phyloP scores from a whole-genome alignment of 2,113 vertebrate species.

The Austrofundulus limnaeus region DNA sequence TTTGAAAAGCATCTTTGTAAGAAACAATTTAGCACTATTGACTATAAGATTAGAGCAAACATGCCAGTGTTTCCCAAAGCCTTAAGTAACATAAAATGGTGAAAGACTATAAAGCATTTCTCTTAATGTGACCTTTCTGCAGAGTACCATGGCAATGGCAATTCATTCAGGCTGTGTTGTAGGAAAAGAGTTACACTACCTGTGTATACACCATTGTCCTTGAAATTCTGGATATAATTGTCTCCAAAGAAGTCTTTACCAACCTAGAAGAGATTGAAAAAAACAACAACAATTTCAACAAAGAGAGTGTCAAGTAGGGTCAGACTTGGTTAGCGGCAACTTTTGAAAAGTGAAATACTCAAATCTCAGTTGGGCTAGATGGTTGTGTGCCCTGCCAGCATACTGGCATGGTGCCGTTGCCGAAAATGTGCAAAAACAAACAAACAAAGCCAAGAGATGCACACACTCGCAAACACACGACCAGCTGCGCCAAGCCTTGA shows the following conservation, averaged over 20 bases:
- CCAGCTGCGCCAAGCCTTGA: constrained; percentile 80
- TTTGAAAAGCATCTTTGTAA: constrained; percentile 23
- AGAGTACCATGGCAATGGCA: constrained; percentile 31
- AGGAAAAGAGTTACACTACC: constrained; percentile 76
- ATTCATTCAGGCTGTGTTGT: constrained; percentile 36
- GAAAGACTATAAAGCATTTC: constrained; percentile 12
- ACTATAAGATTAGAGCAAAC: background rate
- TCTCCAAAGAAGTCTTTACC: constrained; percentile 96
- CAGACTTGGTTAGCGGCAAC: constrained; percentile 80
- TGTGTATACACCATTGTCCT: constrained; percentile 88
- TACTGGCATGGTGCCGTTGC: constrained; percentile 76
- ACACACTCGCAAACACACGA: constrained; percentile 72
- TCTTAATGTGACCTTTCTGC: constrained; percentile 28
- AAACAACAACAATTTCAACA: constrained; percentile 71
- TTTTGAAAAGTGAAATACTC: constrained; percentile 73
- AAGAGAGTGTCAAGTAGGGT: constrained; percentile 68
- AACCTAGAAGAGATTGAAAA: constrained; percentile 85
- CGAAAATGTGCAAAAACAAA: constrained; percentile 68
- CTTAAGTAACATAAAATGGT: constrained; percentile 6
- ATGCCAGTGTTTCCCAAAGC: constrained; percentile 1
- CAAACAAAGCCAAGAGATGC: constrained; percentile 71
- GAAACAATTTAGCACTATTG: constrained; percentile 18
- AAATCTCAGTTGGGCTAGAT: constrained; percentile 75
- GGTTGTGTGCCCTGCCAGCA: constrained; percentile 74
- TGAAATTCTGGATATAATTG: constrained; percentile 94